These are phyloP conservation scores for Drosophila erecta DNA, from an alignment of 1,140 invertebrate genomes.

Conservation along the genomic window DNA sequence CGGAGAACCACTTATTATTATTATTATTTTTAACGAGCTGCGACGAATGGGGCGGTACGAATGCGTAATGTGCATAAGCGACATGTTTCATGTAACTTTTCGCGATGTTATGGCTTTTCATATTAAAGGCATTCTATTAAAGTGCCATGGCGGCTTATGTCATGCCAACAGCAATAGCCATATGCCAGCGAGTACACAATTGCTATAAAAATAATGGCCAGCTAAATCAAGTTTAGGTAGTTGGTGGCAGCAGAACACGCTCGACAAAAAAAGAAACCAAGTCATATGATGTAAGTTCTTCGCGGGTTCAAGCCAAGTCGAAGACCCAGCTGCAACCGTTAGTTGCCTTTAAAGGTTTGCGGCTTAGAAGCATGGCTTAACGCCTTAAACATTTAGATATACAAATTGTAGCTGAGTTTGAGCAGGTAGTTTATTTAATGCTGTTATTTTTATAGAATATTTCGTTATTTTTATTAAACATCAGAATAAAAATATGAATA, in stretches of 20 bases:
- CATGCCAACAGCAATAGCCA: conserved; percentile 51
- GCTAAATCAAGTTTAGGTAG: conserved; percentile 57
- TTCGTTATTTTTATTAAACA: too few species aligned
- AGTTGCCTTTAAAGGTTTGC: conserved; percentile 27
- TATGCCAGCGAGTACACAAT: conserved; percentile 49
- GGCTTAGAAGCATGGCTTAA: conserved; percentile 11
- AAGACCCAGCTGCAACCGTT: conserved; percentile 37
- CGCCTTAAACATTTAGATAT: neutral
- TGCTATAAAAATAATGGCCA: conserved; percentile 59
- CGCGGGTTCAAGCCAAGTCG: conserved; percentile 32
- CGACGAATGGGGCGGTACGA: conserved; percentile 37
- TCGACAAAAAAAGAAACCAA: neutral
- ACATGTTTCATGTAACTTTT: conserved; percentile 59
- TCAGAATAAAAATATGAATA: too few species aligned
- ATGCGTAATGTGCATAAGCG: conserved; percentile 58
- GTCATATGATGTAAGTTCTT: conserved; percentile 41
- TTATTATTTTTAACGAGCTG: conserved; percentile 76
- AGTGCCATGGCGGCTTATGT: conserved; percentile 62
- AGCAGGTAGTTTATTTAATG: too few species aligned
- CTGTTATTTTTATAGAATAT: too few species aligned
- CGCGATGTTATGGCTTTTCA: conserved; percentile 61
- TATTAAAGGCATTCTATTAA: conserved; percentile 73
- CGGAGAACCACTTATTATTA: conserved; percentile 38
- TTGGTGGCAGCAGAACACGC: conserved; percentile 37
- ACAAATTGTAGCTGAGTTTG: neutral